These are phyloP conservation scores for Siphamia tubifer DNA, from an alignment of 2,113 vertebrate species.

Conservation along the genomic window DNA sequence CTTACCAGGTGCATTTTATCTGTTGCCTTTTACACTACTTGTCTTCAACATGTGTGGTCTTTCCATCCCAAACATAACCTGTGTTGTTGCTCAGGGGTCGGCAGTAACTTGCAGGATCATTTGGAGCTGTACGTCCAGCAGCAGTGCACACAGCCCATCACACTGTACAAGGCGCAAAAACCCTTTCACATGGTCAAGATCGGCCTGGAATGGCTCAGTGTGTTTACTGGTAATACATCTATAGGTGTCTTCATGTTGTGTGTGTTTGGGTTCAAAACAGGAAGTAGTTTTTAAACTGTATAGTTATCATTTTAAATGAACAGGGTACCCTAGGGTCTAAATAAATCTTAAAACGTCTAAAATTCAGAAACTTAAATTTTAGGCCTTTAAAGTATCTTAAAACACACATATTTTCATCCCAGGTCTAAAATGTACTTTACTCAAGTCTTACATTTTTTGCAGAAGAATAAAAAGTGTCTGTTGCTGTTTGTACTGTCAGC, in stretches of 20 bases:
- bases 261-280: background rate
- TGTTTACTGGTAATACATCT: slow-evolving; percentile 85
- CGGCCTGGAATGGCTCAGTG: slow-evolving; percentile 91
- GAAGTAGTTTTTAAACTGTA: no score
- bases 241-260: background rate
- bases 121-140: slow-evolving; percentile 95
- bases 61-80: background rate
- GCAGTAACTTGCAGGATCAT: slow-evolving; percentile 96
- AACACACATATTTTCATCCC: no score
- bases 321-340: no score
- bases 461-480: no score
- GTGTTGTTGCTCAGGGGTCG: slow-evolving; percentile 83
- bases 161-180: slow-evolving; percentile 89
- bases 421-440: no score
- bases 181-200: slow-evolving; percentile 87
- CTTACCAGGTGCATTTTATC: slow-evolving; percentile 82
- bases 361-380: no score
- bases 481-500: no score
- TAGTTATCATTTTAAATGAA: no score
- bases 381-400: no score
- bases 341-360: no score
- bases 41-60: background rate
- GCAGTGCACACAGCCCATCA: slow-evolving; percentile 88
- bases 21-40: no score
- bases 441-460: no score